Percentiles rank a stretch among this genome's conserved stretches.
Evolutionary conservation across 2,888 invertebrate species (phyloP).

Genomic region (Laothoe populi): DNA sequence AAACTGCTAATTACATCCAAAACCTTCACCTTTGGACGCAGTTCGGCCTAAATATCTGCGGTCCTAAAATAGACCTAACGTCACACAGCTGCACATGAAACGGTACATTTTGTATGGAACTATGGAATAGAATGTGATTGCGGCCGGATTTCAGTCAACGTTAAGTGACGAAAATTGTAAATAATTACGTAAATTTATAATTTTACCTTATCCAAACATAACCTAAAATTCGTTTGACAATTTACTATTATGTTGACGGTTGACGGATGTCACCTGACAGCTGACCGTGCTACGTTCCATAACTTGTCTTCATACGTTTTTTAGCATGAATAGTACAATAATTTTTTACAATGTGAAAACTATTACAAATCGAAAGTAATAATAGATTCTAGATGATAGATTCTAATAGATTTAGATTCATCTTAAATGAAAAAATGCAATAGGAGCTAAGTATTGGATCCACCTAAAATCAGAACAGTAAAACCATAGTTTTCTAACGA

Average conservation of each 20-base stretch:
- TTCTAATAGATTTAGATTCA: no score
- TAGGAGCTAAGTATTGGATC: no score
- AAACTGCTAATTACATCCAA: constrained; percentile 64
- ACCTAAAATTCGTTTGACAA: constrained; percentile 56
- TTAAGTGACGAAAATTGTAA: constrained; percentile 40
- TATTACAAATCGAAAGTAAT: no score
- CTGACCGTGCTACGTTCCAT: constrained; percentile 40
- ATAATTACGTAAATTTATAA: constrained; percentile 46
- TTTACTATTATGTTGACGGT: constrained; percentile 34
- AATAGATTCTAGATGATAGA: no score
- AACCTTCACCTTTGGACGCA: constrained; percentile 81
- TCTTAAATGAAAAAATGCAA: no score
- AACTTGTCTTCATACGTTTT: neutral
- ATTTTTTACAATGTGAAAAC: no score
- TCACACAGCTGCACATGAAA: constrained; percentile 48
- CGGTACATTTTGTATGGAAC: constrained; percentile 41
- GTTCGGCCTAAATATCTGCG: constrained; percentile 69
- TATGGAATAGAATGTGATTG: constrained; percentile 35
- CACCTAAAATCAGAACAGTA: no score
- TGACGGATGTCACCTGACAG: constrained; percentile 36
- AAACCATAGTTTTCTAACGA: no score
- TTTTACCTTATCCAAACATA: constrained; percentile 64
- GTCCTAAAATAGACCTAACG: constrained; percentile 75
- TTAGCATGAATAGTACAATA: neutral
- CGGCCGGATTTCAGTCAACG: constrained; percentile 32